Base-by-base conservation (phyloP, 2,113 vertebrate species). In the Psittacus erithacus region DNA sequence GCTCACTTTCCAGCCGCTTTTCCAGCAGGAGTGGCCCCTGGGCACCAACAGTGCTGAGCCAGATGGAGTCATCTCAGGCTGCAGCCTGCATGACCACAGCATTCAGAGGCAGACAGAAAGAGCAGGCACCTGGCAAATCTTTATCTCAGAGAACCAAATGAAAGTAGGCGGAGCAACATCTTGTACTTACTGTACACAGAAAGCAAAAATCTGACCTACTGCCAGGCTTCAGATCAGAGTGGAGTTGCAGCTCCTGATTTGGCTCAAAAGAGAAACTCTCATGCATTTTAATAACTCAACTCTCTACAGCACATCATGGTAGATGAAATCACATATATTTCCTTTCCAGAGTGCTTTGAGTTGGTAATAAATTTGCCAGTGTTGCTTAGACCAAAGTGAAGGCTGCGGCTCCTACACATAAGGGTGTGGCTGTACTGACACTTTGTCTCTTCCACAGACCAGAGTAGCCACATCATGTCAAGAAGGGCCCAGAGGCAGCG, bases 211-310 rank as follows among this genome's bases (percentile, higher is more conserved):
- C 86, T 88, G 74, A 92, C 38, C 6, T 17, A 65, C 50, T 92
- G 80, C 75, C 79, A 94, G 86, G 43, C 73, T 86, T 87, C 43
- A 82, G 82, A 92, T 90, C 88, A 95, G 86, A 95, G 86, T 87
- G 77, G 69, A 95, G 67, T 68, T 68, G 38, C 86, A 93, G 59
- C 84, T 86, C 78, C 69, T 59, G 59, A 46, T 91, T 89, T 91
- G 89, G 80, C 80, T 94, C 75, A 64, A 80, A 92, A 79, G 69
- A 92, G 50, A 93, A 96, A 86, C 8, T 69, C 79, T 92, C 59
- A 65, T 59, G 44, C n/a, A 77, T 70, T 88, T 88, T 87, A 89
- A 95, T 85, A 95, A 83, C 64, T 79, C 55, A 64, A 0, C 16
- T 57, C 46, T 77, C 81, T 73, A 57, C 81, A 88, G 57, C 29